These are phyloP conservation scores for Rhamphomyia laevipes DNA, from an alignment of 2,888 invertebrate genomes.

Conservation along the genomic window DNA sequence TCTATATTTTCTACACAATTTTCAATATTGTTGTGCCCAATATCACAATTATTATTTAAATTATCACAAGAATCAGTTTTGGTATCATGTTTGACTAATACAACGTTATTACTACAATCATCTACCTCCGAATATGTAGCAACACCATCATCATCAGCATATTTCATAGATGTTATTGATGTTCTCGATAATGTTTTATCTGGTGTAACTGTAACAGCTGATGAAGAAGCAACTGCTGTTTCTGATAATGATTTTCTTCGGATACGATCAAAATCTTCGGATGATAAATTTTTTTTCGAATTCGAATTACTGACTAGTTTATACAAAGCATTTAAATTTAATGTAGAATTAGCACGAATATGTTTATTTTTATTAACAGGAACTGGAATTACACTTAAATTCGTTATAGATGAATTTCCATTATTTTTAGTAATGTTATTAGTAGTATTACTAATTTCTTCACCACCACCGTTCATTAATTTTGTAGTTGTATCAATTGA, in stretches of 20 bases:
- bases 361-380: slow-evolving; percentile 10
- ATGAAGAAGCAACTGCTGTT: slow-evolving; percentile 16
- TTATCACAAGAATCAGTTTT: slow-evolving; percentile 21
- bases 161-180: slow-evolving; percentile 13
- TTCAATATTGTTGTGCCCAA: neutral
- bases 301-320: slow-evolving; percentile 25
- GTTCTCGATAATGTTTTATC: slow-evolving; percentile 12
- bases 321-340: slow-evolving; percentile 29
- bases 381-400: slow-evolving; percentile 6
- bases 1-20: neutral
- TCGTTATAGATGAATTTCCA: slow-evolving; percentile 7
- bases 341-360: slow-evolving; percentile 21
- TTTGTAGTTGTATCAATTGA: slow-evolving; percentile 18
- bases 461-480: slow-evolving; percentile 7
- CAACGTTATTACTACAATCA: slow-evolving; percentile 23
- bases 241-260: slow-evolving; percentile 29
- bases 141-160: slow-evolving; percentile 15
- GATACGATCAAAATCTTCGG: slow-evolving; percentile 28
- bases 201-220: slow-evolving; percentile 22
- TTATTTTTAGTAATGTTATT: slow-evolving; percentile 2
- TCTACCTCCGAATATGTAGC: slow-evolving; percentile 15
- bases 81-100: slow-evolving; percentile 22
- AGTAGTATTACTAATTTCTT: slow-evolving; percentile 1
- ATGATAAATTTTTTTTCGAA: slow-evolving; percentile 25
- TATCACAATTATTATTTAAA: slow-evolving; percentile 7